Percentiles rank a stretch among this genome's conserved stretches.
These are phyloP conservation scores for Hestina assimilis DNA, from an alignment of 1,140 invertebrate genomes.

Conservation along the genomic window DNA sequence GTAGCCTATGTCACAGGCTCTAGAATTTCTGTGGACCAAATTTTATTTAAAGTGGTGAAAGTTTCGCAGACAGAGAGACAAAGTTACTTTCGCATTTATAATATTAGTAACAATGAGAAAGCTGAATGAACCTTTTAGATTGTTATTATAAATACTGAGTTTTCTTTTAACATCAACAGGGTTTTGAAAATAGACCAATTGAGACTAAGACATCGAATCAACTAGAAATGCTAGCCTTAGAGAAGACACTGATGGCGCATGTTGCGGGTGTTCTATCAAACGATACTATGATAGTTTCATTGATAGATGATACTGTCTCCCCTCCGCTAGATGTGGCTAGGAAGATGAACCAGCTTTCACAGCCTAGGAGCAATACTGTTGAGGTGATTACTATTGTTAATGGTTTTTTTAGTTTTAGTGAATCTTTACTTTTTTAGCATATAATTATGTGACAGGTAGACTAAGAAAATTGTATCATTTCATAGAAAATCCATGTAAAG, in stretches of 20 bases:
- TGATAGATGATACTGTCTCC: constrained; percentile 58
- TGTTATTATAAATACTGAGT: no score
- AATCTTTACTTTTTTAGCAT: neutral
- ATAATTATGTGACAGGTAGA: no score
- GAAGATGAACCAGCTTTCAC: constrained; percentile 65
- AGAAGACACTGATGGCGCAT: constrained; percentile 63
- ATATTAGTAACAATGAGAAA: no score
- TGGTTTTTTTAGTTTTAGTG: neutral
- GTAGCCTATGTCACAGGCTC: no score
- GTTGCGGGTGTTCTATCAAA: constrained; percentile 56
- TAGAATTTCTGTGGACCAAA: no score
- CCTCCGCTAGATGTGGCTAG: constrained; percentile 64
- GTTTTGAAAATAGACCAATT: constrained; percentile 63
- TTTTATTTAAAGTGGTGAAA: no score
- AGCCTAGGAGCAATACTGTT: constrained; percentile 52
- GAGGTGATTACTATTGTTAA: constrained; percentile 44
- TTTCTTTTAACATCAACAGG: constrained; percentile 44
- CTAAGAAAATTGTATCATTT: no score
- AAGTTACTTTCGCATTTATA: no score
- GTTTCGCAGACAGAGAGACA: no score
- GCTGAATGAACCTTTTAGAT: no score
- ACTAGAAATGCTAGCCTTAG: constrained; percentile 68
- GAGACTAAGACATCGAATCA: constrained; percentile 70
- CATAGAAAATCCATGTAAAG: no score
- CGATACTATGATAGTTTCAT: constrained; percentile 65